Conservation (phyloP, 1,140 invertebrate genomes). For the Diachasmimorpha longicaudata region DNA sequence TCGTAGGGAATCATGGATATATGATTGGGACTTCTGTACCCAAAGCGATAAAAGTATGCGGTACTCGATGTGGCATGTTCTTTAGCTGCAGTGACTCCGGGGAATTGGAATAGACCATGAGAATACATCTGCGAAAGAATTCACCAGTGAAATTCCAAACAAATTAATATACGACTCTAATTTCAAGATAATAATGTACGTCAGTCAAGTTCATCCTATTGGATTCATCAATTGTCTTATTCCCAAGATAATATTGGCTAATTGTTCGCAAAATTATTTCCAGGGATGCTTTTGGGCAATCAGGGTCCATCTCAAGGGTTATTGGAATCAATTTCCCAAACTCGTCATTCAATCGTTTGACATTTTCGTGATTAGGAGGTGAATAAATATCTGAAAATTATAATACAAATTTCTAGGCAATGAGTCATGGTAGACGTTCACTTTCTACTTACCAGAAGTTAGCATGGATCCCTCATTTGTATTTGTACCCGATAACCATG, state of each 20-base stretch:
- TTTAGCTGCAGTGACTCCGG: constrained; percentile 64
- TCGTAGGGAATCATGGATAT: constrained; percentile 73
- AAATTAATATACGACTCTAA: too few species aligned
- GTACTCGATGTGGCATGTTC: constrained; percentile 52
- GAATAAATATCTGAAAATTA: neutral
- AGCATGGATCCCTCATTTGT: constrained; percentile 71
- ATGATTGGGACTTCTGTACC: constrained; percentile 67
- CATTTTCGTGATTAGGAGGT: neutral
- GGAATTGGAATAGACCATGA: constrained; percentile 71
- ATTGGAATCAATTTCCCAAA: constrained; percentile 67
- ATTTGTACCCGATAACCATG: constrained; percentile 72
- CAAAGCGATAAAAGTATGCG: constrained; percentile 70
- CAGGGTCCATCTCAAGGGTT: constrained; percentile 67
- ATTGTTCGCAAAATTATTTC: constrained; percentile 63
- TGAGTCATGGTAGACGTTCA: too few species aligned
- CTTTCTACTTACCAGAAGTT: neutral
- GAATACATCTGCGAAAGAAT: constrained; percentile 67
- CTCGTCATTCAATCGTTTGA: constrained; percentile 58
- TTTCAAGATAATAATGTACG: constrained; percentile 51
- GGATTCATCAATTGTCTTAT: constrained; percentile 56
- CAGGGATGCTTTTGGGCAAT: constrained; percentile 49
- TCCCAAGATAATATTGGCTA: constrained; percentile 68
- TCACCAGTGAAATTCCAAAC: too few species aligned
- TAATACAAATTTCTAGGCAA: neutral
- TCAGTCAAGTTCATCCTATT: constrained; percentile 62